A percentile compares a stretch with the other conserved stretches of the same genome.
Evolutionary conservation across 1,140 invertebrate species (phyloP).

Genomic region (Drosophila carrolli): DNA sequence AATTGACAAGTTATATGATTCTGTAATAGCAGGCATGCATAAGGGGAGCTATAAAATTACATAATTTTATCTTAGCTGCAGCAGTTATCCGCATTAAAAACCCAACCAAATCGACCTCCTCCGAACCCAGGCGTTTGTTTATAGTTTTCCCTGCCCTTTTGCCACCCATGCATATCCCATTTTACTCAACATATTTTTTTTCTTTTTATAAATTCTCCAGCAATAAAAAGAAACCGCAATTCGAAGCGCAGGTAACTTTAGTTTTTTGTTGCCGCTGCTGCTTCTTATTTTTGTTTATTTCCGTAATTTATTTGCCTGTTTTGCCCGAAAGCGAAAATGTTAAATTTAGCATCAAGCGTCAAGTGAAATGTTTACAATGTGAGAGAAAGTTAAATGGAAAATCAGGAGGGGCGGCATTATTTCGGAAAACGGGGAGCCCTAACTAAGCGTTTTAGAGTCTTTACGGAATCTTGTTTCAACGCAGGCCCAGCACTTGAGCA

Average conservation of each 20-base stretch:
- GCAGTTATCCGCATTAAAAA: constrained; percentile 20
- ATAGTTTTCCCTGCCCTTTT: constrained; percentile 23
- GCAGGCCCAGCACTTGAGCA: constrained; percentile 45
- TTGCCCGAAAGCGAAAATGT: constrained; percentile 67
- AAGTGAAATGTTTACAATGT: constrained; percentile 82
- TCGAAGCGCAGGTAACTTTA: constrained; percentile 54
- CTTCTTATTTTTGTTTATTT: constrained; percentile 69
- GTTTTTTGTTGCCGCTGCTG: constrained; percentile 22
- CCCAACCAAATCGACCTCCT: constrained; percentile 12
- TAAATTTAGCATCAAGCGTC: constrained; percentile 77
- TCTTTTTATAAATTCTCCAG: constrained; percentile 22
- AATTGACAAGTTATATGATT: neutral
- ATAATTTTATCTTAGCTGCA: constrained; percentile 14
- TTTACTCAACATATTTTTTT: constrained; percentile 15
- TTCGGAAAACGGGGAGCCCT: constrained; percentile 22
- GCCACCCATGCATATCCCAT: constrained; percentile 32
- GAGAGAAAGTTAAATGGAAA: constrained; percentile 78
- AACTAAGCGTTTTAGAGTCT: constrained; percentile 68
- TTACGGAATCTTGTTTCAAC: constrained; percentile 30
- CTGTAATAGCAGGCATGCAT: neutral
- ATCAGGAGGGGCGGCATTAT: constrained; percentile 5
- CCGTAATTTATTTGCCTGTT: constrained; percentile 74
- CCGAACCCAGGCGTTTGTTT: constrained; percentile 12
- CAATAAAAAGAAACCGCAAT: constrained; percentile 54
- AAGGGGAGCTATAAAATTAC: constrained; percentile 18